Percentiles rank a stretch among this genome's conserved stretches.
Conservation (phyloP, 2,888 invertebrate genomes). For the Nymphalis polychloros region DNA sequence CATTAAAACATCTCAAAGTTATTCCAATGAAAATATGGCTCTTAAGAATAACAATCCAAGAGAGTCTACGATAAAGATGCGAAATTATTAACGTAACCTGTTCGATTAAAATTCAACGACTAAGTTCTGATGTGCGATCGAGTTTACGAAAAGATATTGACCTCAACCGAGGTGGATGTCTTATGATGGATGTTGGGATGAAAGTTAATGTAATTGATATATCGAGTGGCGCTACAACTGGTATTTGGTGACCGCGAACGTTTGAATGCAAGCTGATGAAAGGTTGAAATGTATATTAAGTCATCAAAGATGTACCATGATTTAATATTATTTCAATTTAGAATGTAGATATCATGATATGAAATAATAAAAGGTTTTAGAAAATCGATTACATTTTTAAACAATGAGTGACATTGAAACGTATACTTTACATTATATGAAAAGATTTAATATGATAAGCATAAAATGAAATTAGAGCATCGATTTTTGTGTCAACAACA, state of each 20-base stretch:
- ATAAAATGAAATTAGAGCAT: not conserved
- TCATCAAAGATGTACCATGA: not conserved
- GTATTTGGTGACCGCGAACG: constrained; percentile 46
- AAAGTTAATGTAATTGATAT: constrained; percentile 57
- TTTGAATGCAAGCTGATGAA: constrained; percentile 11
- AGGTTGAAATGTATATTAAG: constrained; percentile 3
- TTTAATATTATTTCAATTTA: not conserved
- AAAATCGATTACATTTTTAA: no score
- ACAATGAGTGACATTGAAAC: no score
- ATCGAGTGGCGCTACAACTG: constrained; percentile 60
- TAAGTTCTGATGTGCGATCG: constrained; percentile 57
- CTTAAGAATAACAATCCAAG: constrained; percentile 33
- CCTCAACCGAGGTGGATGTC: constrained; percentile 68
- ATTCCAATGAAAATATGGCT: constrained; percentile 19
- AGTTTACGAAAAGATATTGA: constrained; percentile 75
- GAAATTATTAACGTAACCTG: constrained; percentile 52
- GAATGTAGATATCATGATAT: not conserved
- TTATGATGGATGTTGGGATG: constrained; percentile 73
- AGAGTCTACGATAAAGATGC: constrained; percentile 37
- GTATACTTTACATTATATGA: no score
- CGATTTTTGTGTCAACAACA: not conserved
- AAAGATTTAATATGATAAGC: no score
- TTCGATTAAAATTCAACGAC: constrained; percentile 66
- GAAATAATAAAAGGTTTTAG: no score
- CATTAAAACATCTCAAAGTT: constrained; percentile 1